Evolutionary conservation across 2,113 vertebrate species (phyloP), one percentile per base, ranked within the genome.

Genomic region (Sander lucioperca): DNA sequence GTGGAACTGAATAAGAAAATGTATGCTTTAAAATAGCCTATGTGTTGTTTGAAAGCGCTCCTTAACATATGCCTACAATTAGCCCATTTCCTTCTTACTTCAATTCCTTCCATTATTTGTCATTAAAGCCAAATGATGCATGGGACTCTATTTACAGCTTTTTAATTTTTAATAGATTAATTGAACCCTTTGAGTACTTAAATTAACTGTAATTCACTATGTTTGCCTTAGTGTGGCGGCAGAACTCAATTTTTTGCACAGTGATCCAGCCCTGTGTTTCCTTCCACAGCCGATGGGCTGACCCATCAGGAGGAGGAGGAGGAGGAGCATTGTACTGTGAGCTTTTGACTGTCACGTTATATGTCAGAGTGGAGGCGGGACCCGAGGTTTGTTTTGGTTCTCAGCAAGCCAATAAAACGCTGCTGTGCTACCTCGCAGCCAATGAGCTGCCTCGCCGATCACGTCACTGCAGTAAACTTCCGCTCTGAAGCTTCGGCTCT

Each of bases 141-240:
- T 48, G 1, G 2, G 30, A 7, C 12, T 70, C 13, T 1, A 21
- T 5, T 7, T 25, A 7, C 3, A 13, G 1, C 2, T 3, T 58
- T 69, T 36, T 25, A n/a, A n/a, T n/a, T n/a, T n/a, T n/a, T n/a
- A 39, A 39, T 3, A 62, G 21, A 6, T 39, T 63, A 76, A 68
- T 47, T 51, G 8, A 30, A 50, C 0, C 1, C 0, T 36, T 36
- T 43, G 13, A 10, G 36, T 0, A 6, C 13, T 33, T 27, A 70
- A 27, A 66, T 39, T 0, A 68, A 36, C 5, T 91, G 93, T 77
- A 61, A 63, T 92, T 80, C 85, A 3, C 30, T 3, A 0, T 83
- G 2, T 83, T 82, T 27, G 79, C 92, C 95, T 86, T 76, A 87
- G 73, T 76, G 91, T 93, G 94, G 94, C 93, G 88, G 93, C 88